phyloP scores from a whole-genome alignment of 2,113 vertebrate species.

The Bombycilla garrulus region DNA sequence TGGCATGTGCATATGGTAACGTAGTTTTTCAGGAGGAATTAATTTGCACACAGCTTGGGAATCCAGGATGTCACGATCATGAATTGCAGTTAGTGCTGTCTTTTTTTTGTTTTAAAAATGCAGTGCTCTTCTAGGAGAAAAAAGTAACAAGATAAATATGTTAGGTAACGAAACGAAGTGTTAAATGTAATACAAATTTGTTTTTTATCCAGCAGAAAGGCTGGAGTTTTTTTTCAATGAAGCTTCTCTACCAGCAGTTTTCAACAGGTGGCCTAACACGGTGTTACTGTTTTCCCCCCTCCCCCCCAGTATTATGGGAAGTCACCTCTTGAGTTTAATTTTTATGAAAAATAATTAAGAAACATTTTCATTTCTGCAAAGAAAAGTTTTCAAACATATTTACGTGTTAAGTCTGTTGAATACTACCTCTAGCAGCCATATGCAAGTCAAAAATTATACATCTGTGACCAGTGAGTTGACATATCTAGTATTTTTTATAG shows the following conservation, averaged over 20 bases:
- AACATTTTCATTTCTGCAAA: not conserved
- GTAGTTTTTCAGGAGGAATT: not conserved
- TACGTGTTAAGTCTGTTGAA: not conserved
- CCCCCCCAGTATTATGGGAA: not conserved
- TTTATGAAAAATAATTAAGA: not conserved
- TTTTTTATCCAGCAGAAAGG: not conserved
- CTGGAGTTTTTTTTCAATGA: not conserved
- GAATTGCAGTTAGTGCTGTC: not conserved
- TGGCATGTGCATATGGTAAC: accelerated
- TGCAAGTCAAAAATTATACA: not conserved
- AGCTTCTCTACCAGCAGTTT: not conserved
- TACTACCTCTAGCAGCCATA: not conserved
- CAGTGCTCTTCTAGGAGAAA: not conserved
- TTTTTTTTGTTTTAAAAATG: not conserved
- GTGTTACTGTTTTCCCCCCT: not conserved
- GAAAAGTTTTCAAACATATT: not conserved
- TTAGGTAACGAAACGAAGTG: not conserved
- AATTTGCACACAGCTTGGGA: not conserved
- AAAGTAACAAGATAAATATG: not conserved
- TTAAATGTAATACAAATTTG: not conserved
- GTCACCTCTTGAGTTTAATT: not conserved
- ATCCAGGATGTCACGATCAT: not conserved
- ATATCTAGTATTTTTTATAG: not conserved
- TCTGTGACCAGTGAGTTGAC: not conserved
- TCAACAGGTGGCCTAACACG: not conserved